Evolutionary conservation across 2,113 vertebrate species (phyloP).

Genomic region (Bucco capensis): DNA sequence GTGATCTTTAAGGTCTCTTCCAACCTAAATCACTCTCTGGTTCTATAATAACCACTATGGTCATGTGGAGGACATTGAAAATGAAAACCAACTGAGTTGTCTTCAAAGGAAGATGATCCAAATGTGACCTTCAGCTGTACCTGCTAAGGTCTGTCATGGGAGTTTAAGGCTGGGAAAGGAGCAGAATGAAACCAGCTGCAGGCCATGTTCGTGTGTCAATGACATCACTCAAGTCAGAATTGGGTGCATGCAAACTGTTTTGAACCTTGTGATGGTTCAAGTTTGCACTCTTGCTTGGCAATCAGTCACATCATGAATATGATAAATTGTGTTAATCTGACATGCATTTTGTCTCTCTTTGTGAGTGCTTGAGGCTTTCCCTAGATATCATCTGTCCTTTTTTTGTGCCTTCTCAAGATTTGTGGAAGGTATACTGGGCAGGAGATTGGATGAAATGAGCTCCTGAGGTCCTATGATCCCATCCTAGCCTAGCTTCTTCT

Average conservation of each 20-base stretch:
- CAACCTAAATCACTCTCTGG: background rate
- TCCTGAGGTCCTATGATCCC: background rate
- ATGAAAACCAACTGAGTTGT: background rate
- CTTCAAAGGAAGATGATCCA: background rate
- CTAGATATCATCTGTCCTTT: background rate
- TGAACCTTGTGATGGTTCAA: background rate
- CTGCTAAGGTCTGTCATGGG: background rate
- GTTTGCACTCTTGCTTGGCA: background rate
- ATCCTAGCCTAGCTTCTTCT: background rate
- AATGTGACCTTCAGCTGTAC: background rate
- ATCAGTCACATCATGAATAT: accelerated
- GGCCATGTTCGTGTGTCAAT: background rate
- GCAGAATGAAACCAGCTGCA: background rate
- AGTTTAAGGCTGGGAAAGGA: background rate
- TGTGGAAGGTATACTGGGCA: background rate
- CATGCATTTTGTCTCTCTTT: background rate
- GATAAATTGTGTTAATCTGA: background rate
- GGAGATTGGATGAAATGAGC: background rate
- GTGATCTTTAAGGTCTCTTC: background rate
- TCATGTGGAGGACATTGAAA: background rate
- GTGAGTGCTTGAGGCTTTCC: background rate
- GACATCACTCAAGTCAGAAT: background rate
- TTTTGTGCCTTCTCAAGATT: background rate
- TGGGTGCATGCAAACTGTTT: background rate
- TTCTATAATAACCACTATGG: background rate